Evolutionary conservation across 2,888 invertebrate genomes (phyloP), one percentile per base, ranked within the genome.

Genomic region (Glyphotaelius pellucidus): DNA sequence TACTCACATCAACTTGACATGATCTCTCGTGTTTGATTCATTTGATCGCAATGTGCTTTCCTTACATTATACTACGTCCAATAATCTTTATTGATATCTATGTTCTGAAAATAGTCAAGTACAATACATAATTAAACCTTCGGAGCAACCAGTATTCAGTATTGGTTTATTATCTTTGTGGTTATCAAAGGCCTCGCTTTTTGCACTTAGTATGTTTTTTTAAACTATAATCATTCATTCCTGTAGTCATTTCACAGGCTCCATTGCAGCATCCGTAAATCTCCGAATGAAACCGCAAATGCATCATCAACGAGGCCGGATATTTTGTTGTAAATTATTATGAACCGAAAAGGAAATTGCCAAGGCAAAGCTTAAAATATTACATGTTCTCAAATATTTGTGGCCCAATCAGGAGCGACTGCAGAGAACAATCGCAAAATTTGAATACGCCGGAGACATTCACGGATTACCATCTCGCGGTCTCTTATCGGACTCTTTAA

Each of bases 401-500:
- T 84, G 83, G 90, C 67, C 90, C 90, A 90, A 90, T 90, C 90
- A 90, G 90, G 47, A 30, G 52, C 42, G n/a, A 83, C 83, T 52
- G 47, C 32, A 35, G 90, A 90, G 90, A 90, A 90, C 90, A 90
- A 90, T 90, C 90, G 92, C 32, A 84, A 87, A 89, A 92, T 92
- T 92, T 92, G 92, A 92, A 92, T 92, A 92, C 90, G 90, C 88
- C 89, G 90, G 90, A 86, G 90, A 91, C 88, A 84, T 91, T 89
- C 92, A 79, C 88, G 93, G 93, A 93, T 93, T 93, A 93, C 87
- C 90, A 93, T 93, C 90, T 90, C 92, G 67, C 25, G 67, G 25
- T 92, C 67, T 89, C 93, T 93, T 93, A 93, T 93, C 93, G 92
- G 90, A 86, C 89, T 83, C 91, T 93, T 85, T 91, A 92, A 86